Evolutionary conservation across 1,140 invertebrate species (phyloP).

Genomic region (Euwallacea fornicatus): DNA sequence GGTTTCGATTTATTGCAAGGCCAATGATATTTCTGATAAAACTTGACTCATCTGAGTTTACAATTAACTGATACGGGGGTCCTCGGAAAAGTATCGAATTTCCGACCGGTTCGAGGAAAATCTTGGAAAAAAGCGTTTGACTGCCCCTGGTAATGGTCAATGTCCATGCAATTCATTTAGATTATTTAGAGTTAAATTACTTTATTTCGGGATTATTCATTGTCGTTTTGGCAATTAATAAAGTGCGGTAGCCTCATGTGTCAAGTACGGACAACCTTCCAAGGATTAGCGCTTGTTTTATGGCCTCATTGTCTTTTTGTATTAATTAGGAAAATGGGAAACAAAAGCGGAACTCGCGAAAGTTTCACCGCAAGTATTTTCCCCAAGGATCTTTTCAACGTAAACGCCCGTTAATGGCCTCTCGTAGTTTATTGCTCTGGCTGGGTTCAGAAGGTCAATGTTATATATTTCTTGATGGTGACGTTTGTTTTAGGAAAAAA

Average conservation of each 20-base stretch:
- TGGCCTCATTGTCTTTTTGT: slow-evolving; percentile 15
- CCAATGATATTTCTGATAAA: slow-evolving; percentile 16
- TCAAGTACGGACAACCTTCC: slow-evolving; percentile 25
- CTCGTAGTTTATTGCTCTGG: slow-evolving; percentile 2
- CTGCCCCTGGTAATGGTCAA: background rate
- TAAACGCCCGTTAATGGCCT: slow-evolving; percentile 2
- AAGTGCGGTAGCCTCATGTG: slow-evolving; percentile 19
- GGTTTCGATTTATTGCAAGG: slow-evolving; percentile 19
- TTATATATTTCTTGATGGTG: background rate
- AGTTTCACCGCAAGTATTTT: slow-evolving; percentile 7
- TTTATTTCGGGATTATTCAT: slow-evolving; percentile 26
- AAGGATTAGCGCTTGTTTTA: slow-evolving; percentile 11
- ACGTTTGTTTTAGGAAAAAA: too few species aligned
- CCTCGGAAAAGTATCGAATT: background rate
- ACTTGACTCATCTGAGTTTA: slow-evolving; percentile 3
- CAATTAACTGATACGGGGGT: background rate
- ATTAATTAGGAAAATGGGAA: slow-evolving; percentile 20
- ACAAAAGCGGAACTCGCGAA: slow-evolving; percentile 15
- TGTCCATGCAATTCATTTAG: background rate
- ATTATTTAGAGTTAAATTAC: slow-evolving; percentile 16
- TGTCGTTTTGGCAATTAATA: slow-evolving; percentile 17
- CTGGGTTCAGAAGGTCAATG: slow-evolving; percentile 1
- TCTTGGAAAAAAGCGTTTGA: background rate
- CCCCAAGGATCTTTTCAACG: slow-evolving; percentile 1
- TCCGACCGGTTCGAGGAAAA: background rate